A percentile compares a stretch with the other conserved stretches of the same genome.
Conservation (phyloP, 2,888 invertebrate genomes). For the Agriotes lineatus region DNA sequence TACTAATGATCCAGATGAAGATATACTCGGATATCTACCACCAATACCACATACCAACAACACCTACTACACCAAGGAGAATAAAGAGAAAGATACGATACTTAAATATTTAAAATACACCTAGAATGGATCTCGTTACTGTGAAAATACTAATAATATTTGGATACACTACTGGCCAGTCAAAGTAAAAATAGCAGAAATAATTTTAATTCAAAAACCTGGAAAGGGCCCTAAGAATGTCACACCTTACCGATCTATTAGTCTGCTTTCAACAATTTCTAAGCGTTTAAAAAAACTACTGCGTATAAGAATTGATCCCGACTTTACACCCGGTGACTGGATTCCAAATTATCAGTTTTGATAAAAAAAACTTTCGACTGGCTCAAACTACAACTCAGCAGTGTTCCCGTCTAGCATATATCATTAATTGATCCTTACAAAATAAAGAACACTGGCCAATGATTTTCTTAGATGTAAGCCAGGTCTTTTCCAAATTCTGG, state of each 20-base stretch:
- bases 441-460: not conserved
- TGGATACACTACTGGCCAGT: too few relatives aligned
- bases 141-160: too few relatives aligned
- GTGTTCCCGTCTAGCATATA: not conserved
- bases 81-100: too few relatives aligned
- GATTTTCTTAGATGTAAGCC: not conserved
- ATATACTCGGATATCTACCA: too few relatives aligned
- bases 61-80: too few relatives aligned
- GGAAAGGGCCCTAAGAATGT: too few relatives aligned
- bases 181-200: too few relatives aligned
- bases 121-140: too few relatives aligned
- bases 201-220: too few relatives aligned
- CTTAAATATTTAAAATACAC: too few relatives aligned
- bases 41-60: too few relatives aligned
- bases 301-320: not conserved
- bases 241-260: not conserved
- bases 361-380: not conserved
- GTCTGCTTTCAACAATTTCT: not conserved
- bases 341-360: not conserved
- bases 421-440: not conserved
- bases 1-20: too few relatives aligned
- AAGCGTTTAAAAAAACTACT: conserved; percentile 1
- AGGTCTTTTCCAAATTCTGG: not conserved
- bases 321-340: conserved; percentile 5
- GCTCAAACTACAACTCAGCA: not conserved